These are phyloP conservation scores for Bugula neritina DNA, from an alignment of 2,888 invertebrate genomes.

Conservation along the genomic window DNA sequence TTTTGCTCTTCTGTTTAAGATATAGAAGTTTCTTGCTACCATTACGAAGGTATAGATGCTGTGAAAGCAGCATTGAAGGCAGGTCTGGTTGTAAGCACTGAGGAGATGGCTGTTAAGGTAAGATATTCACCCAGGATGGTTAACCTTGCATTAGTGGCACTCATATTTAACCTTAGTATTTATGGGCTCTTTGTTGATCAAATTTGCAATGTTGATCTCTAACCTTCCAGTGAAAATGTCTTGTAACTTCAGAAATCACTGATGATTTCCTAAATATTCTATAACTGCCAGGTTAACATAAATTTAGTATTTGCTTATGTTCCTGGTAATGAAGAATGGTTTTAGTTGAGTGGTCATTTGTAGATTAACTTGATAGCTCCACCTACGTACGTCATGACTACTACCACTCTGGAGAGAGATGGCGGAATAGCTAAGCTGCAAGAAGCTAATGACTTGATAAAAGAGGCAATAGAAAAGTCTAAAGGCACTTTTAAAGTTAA, in stretches of 20 bases:
- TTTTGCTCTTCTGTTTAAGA: conserved; percentile 44
- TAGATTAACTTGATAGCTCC: conserved; percentile 95
- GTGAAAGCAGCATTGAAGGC: conserved; percentile 82
- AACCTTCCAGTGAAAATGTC: too few relatives aligned
- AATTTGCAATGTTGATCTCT: too few relatives aligned
- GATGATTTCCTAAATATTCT: too few relatives aligned
- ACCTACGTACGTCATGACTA: conserved; percentile 96
- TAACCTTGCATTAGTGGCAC: too few relatives aligned
- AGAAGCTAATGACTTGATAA: conserved; percentile 80
- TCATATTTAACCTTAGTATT: too few relatives aligned
- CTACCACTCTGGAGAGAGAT: conserved; percentile 90
- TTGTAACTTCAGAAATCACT: too few relatives aligned
- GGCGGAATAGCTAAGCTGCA: conserved; percentile 86
- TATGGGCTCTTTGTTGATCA: too few relatives aligned
- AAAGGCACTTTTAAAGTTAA: conserved; percentile 91
- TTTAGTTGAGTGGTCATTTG: too few relatives aligned
- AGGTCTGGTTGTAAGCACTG: conserved; percentile 83
- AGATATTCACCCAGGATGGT: too few relatives aligned
- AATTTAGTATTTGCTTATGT: too few relatives aligned
- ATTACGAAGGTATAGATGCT: conserved; percentile 97
- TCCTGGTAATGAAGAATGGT: too few relatives aligned
- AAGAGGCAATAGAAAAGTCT: conserved; percentile 68
- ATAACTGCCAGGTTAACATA: too few relatives aligned
- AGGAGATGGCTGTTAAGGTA: conserved; percentile 84
- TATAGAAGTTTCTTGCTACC: conserved; percentile 87